Base-by-base conservation (phyloP, 2,888 invertebrate genomes). In the Agapostemon virescens region DNA sequence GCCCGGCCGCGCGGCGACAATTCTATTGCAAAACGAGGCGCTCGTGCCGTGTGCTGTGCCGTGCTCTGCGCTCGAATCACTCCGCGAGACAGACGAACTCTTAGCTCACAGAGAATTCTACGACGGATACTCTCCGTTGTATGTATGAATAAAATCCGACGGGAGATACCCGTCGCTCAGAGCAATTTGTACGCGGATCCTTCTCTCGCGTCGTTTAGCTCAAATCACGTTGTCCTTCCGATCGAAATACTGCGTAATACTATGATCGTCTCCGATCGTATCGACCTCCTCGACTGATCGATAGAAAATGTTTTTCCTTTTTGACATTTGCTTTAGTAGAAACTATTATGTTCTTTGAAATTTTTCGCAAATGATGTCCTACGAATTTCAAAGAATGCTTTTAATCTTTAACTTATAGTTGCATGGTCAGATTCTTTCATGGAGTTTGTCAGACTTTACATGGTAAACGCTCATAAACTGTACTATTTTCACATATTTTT, bases 21-120 rank as follows among this genome's bases (percentile, higher is more conserved):
- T 86, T 83, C 81, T 77, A 82, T 79, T 75, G 73, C 79, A 67
- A 76, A 77, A 77, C 72, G 73, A 75, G 49, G 36, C 71, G 67
- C 26, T 26, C 30, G 58, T 69, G 73, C 77, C 45, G 45, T 45
- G 45, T n/a, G 45, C 38, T 38, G 69, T 52, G 70, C 81, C 72
- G 30, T 30, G 58, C 61, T 42, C n/a, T 2, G 2, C 9, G 45
- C 30, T 30, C 30, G 58, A 58, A 6, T 20, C 58, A 17, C 58
- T 58, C 58, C 58, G 58, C 20, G 17, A 58, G 30, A 58, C 30
- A 15, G 58, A 58, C 58, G 58, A 58, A 30, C 58, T 58, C 58
- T 58, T 55, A 55, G 55, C 55, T 55, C 55, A 26, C 55, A 26
- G 2, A 15, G 58, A 58, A 58, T 30, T 30, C 58, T 17, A 55